Base-by-base conservation (phyloP, 2,113 vertebrate genomes). In the Entomyzon cyanotis region DNA sequence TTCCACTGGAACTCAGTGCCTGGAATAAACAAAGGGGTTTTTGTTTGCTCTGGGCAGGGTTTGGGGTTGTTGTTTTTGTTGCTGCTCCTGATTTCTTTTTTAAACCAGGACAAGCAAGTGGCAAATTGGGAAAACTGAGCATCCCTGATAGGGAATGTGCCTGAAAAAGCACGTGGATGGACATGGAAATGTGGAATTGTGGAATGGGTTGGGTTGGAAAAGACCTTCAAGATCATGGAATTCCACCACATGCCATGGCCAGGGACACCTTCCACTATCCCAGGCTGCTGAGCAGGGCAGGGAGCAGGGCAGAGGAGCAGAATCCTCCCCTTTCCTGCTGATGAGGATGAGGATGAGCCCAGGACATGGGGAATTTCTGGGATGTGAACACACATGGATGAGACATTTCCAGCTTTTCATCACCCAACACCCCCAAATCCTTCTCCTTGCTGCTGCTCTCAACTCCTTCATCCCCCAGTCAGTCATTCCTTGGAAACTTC, bases 111-210 rank as follows among this genome's bases (percentile, higher is more conserved):
- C 55, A 93, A 91, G 49, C 37, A 59, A 69, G 46, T 2, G 3
- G 78, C 1, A 13, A 23, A 25, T 21, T 88, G 39, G 37, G 50
- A 69, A 73, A 73, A 46, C 15, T 3, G 8, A 89, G 24, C 23
- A 52, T 19, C 33, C 31, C 42, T 37, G 58, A 42, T 0, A 52
- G 15, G 35, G 69, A 81, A 89, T 18, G 52, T 1, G 12, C 33
- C 0, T 1, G 39, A 47, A 58, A 85, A 90, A 90, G 44, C 13
- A 60, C 0, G 1, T 30, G 42, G 42, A 78, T 19, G 12, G 31
- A 39, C 35, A 41, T 0, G 5, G 49, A 27, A 41, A 42, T 0
- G 2, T 6, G 30, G 22, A 53, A 49, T 15, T 3, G 6, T 3
- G 11, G 42, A 67, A 63, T 6, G 3, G 10, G 37, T 42, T 41